A percentile compares a stretch with the other conserved stretches of the same genome.
Evolutionary conservation across 2,113 vertebrate species (phyloP).

Genomic region (Syngnathoides biaculeatus): DNA sequence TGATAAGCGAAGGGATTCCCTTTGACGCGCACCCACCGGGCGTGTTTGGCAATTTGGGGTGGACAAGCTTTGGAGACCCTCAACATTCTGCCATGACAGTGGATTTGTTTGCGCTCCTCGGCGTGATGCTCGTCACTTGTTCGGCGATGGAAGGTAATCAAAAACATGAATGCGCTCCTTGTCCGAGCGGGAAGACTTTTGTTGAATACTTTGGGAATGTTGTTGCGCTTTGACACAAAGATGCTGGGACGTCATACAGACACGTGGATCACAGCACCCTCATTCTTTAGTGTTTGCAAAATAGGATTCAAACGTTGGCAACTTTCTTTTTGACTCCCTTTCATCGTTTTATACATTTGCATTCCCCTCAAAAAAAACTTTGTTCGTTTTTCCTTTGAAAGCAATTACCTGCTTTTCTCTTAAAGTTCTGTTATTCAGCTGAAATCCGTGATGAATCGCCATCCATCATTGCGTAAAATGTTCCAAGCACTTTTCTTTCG

Average conservation of each 20-base stretch:
- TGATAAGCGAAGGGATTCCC: constrained; percentile 65
- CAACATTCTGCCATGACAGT: constrained; percentile 69
- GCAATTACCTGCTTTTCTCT: not conserved
- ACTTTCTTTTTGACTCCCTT: not conserved
- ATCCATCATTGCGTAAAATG: not conserved
- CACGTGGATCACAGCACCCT: constrained; percentile 33
- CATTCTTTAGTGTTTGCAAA: not conserved
- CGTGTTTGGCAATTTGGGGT: constrained; percentile 59
- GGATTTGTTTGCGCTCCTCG: constrained; percentile 74
- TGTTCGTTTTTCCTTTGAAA: not conserved
- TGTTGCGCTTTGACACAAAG: constrained; percentile 19
- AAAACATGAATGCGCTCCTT: not conserved
- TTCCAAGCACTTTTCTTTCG: not conserved
- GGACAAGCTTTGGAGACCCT: constrained; percentile 58
- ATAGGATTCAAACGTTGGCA: not conserved
- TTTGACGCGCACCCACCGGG: constrained; percentile 60
- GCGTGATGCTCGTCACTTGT: constrained; percentile 66
- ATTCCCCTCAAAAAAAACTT: too few relatives aligned
- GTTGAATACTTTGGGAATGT: not conserved
- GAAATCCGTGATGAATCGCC: not conserved
- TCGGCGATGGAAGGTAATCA: constrained; percentile 77
- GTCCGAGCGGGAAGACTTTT: not conserved
- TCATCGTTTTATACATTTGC: not conserved
- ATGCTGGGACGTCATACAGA: constrained; percentile 20
- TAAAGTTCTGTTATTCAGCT: not conserved